These are phyloP conservation scores for Lithobius niger DNA, from an alignment of 1,140 invertebrate genomes.

Conservation along the genomic window DNA sequence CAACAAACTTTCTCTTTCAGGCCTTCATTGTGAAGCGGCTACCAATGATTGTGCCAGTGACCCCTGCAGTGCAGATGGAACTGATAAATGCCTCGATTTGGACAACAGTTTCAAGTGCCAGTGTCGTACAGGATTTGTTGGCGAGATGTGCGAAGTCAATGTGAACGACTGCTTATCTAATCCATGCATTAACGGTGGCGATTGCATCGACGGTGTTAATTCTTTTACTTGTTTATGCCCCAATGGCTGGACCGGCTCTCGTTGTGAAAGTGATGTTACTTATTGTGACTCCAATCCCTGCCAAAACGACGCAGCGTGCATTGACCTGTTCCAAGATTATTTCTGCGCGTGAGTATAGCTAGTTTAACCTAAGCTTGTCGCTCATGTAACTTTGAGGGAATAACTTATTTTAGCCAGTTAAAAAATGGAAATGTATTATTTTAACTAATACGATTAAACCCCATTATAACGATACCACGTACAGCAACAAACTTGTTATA, in stretches of 20 bases:
- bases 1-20: conserved; percentile 20
- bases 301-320: conserved; percentile 82
- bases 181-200: conserved; percentile 76
- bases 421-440: no score
- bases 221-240: conserved; percentile 69
- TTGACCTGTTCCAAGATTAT: conserved; percentile 85
- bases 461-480: no score
- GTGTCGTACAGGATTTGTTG: conserved; percentile 26
- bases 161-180: conserved; percentile 78
- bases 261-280: conserved; percentile 76
- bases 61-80: conserved; percentile 77
- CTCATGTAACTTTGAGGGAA: no score
- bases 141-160: conserved; percentile 39
- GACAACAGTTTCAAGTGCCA: conserved; percentile 76
- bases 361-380: no score
- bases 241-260: conserved; percentile 72
- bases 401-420: no score
- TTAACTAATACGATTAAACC: no score
- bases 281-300: conserved; percentile 73
- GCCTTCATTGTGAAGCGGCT: conserved; percentile 78
- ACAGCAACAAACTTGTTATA: no score
- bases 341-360: conserved; percentile 73
- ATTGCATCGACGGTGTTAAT: conserved; percentile 74
- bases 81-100: conserved; percentile 70
- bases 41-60: conserved; percentile 83